These are phyloP conservation scores for Ascidia mentula DNA, from an alignment of 23 tunicate species.

Conservation along the genomic window DNA sequence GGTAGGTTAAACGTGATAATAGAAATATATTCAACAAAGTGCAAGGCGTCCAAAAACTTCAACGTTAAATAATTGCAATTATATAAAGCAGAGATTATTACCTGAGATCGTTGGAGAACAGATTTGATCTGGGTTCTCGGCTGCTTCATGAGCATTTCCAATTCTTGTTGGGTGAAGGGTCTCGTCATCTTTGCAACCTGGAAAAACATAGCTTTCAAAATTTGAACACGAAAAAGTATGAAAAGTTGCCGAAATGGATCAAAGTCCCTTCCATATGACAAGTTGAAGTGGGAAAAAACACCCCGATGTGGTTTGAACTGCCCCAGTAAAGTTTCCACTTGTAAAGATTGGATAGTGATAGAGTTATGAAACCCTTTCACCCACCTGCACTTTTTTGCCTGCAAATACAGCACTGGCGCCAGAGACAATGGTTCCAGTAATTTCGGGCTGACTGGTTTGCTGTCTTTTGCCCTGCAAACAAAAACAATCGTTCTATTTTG, in stretches of 20 bases:
- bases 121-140: constrained; percentile 7
- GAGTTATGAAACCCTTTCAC: background rate
- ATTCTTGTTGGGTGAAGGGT: constrained; percentile 26
- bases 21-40: background rate
- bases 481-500: too few relatives aligned
- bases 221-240: too few relatives aligned
- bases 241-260: too few relatives aligned
- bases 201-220: background rate
- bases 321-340: too few relatives aligned
- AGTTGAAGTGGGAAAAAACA: too few relatives aligned
- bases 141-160: constrained; percentile 37
- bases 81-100: background rate
- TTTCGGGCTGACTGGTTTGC: constrained; percentile 20
- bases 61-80: background rate
- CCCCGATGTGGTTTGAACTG: too few relatives aligned
- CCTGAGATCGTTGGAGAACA: constrained; percentile 1
- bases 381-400: constrained; percentile 53
- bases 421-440: constrained; percentile 16
- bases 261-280: too few relatives aligned
- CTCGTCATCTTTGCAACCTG: constrained; percentile 22
- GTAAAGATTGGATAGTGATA: too few relatives aligned
- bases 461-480: constrained; percentile 9
- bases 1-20: background rate
- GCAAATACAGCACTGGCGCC: background rate
- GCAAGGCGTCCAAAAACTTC: background rate